Evolutionary conservation across 2,888 invertebrate genomes (phyloP).

Genomic region (Ptilodon capucinus): DNA sequence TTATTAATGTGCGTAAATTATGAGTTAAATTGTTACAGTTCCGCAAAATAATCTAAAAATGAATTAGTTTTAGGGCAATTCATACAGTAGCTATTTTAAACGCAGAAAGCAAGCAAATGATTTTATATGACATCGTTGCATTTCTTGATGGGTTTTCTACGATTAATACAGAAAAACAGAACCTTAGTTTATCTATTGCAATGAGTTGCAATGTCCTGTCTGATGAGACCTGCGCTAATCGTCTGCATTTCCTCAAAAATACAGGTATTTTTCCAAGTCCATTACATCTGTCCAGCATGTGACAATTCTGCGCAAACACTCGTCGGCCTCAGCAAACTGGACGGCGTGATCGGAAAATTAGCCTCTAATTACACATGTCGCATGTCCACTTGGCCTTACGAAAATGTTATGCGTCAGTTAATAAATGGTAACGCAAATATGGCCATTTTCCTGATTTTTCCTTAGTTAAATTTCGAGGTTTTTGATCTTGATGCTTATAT

Average conservation of each 20-base stretch:
- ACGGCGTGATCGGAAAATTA: constrained; percentile 64
- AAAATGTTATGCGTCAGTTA: constrained; percentile 17
- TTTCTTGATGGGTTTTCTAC: too few species aligned
- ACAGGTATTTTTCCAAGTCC: constrained; percentile 9
- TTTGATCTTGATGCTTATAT: constrained; percentile 4
- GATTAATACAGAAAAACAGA: too few species aligned
- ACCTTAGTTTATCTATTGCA: too few species aligned
- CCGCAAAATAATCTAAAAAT: too few species aligned
- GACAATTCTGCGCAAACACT: constrained; percentile 44
- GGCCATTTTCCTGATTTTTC: constrained; percentile 8
- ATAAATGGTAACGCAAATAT: constrained; percentile 8
- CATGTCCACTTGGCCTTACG: constrained; percentile 33
- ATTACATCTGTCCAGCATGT: constrained; percentile 31
- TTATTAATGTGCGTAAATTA: too few species aligned
- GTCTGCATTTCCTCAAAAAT: constrained; percentile 17
- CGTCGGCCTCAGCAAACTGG: constrained; percentile 36
- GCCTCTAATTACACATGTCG: constrained; percentile 60
- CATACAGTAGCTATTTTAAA: too few species aligned
- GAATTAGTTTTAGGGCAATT: too few species aligned
- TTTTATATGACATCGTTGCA: too few species aligned
- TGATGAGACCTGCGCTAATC: constrained; percentile 2
- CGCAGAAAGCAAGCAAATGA: too few species aligned
- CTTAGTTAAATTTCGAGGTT: constrained; percentile 1
- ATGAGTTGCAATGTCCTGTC: background rate
- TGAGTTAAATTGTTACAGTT: too few species aligned